These are phyloP conservation scores for Miniopterus natalensis DNA, from an alignment of 2,113 vertebrate genomes.

Conservation along the genomic window DNA sequence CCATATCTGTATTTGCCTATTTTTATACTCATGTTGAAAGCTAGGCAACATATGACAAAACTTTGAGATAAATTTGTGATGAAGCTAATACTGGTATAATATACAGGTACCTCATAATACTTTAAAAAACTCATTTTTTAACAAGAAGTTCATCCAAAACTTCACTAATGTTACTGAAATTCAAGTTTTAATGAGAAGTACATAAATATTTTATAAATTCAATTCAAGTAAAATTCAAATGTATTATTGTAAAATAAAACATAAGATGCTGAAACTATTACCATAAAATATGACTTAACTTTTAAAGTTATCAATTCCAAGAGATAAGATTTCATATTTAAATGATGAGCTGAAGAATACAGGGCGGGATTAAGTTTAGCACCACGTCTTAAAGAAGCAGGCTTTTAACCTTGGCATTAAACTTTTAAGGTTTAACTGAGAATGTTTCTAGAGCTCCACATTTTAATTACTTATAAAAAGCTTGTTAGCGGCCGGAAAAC, in stretches of 20 bases:
- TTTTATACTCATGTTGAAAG: constrained; percentile 12
- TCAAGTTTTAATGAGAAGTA: constrained; percentile 13
- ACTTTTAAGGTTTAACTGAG: background rate
- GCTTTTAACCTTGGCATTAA: background rate
- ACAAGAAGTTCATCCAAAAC: constrained; percentile 42
- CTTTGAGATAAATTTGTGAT: background rate
- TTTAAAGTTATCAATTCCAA: constrained; percentile 48
- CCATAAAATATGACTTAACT: constrained; percentile 21
- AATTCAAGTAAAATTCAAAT: constrained; percentile 4
- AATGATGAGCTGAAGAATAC: constrained; percentile 9
- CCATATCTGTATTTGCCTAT: background rate
- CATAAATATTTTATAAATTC: constrained; percentile 48
- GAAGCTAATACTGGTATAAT: background rate
- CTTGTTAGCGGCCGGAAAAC: constrained; percentile 33
- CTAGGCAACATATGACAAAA: background rate
- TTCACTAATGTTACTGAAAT: constrained; percentile 45
- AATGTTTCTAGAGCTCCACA: background rate
- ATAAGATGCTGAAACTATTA: constrained; percentile 4
- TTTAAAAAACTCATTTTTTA: constrained; percentile 43
- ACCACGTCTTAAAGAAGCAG: background rate
- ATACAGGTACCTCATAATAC: background rate
- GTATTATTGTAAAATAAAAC: constrained; percentile 47
- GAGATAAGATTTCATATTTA: constrained; percentile 47
- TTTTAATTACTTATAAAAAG: constrained; percentile 61
- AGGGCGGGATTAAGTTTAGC: background rate